These are phyloP conservation scores for Mylabris phalerata DNA, from an alignment of 1,140 invertebrate species.

Conservation along the genomic window DNA sequence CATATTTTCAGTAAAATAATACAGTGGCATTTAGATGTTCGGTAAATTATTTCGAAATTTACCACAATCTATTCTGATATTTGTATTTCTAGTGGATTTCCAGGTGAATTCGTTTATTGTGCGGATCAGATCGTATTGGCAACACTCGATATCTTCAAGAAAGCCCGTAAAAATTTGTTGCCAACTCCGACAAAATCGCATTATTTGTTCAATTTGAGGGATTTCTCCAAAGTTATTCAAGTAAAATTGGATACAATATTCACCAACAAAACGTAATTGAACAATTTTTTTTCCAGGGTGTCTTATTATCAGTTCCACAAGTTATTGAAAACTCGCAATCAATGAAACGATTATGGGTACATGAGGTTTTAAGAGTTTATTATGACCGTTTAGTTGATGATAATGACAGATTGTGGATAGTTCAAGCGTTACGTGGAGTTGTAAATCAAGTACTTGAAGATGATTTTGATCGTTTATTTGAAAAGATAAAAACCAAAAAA, in stretches of 20 bases:
- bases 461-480: slow-evolving; percentile 44
- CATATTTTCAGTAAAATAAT: slow-evolving; percentile 88
- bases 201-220: slow-evolving; percentile 91
- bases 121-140: slow-evolving; percentile 83
- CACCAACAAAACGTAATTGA: background rate
- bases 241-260: slow-evolving; percentile 38
- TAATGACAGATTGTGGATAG: slow-evolving; percentile 74
- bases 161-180: slow-evolving; percentile 71
- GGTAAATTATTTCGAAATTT: slow-evolving; percentile 43
- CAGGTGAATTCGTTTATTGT: slow-evolving; percentile 90
- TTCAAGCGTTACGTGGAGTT: slow-evolving; percentile 55
- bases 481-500: slow-evolving; percentile 36
- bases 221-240: slow-evolving; percentile 89
- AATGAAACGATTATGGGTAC: slow-evolving; percentile 91
- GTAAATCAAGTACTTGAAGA: slow-evolving; percentile 48
- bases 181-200: slow-evolving; percentile 89
- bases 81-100: slow-evolving; percentile 66
- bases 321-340: slow-evolving; percentile 79
- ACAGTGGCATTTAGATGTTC: slow-evolving; percentile 89
- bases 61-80: background rate
- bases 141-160: slow-evolving; percentile 82
- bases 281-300: slow-evolving; percentile 54
- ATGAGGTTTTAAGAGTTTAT: slow-evolving; percentile 90
- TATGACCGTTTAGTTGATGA: slow-evolving; percentile 87
- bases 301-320: slow-evolving; percentile 86